These are phyloP conservation scores for Acleris cristana DNA, from an alignment of 2,888 invertebrate species.

Conservation along the genomic window DNA sequence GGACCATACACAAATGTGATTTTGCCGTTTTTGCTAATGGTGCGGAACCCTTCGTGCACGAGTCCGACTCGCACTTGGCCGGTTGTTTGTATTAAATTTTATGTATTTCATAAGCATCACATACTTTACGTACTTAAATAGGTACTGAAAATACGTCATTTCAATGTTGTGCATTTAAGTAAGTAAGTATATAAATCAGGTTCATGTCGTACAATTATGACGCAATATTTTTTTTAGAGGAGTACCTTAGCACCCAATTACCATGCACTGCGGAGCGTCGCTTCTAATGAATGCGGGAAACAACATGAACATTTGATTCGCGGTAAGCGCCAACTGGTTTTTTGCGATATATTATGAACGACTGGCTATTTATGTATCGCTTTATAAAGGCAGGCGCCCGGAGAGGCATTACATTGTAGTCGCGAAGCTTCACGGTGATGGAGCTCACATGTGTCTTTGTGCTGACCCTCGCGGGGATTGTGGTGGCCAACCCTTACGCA, in stretches of 20 bases:
- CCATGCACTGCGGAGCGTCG: constrained; percentile 50
- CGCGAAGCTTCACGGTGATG: constrained; percentile 74
- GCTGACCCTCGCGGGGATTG: constrained; percentile 59
- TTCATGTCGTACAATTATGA: constrained; percentile 41
- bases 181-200: background rate
- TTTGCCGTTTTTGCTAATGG: too few species aligned
- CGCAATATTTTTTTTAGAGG: constrained; percentile 56
- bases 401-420: constrained; percentile 68
- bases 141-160: too few species aligned
- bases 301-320: constrained; percentile 71
- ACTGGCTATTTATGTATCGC: constrained; percentile 74
- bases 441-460: constrained; percentile 69
- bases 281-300: constrained; percentile 59
- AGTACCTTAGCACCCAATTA: constrained; percentile 47
- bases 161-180: background rate
- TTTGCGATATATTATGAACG: constrained; percentile 66
- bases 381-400: constrained; percentile 74
- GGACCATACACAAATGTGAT: too few species aligned
- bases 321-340: constrained; percentile 72
- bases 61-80: too few species aligned
- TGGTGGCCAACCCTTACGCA: constrained; percentile 66
- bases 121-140: too few species aligned
- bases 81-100: too few species aligned
- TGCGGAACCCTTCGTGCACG: too few species aligned
- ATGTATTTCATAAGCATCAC: too few species aligned